A percentile compares a stretch with the other conserved stretches of the same genome.
Evolutionary conservation across 2,113 vertebrate genomes (phyloP).

Genomic region (Elephas maximus): DNA sequence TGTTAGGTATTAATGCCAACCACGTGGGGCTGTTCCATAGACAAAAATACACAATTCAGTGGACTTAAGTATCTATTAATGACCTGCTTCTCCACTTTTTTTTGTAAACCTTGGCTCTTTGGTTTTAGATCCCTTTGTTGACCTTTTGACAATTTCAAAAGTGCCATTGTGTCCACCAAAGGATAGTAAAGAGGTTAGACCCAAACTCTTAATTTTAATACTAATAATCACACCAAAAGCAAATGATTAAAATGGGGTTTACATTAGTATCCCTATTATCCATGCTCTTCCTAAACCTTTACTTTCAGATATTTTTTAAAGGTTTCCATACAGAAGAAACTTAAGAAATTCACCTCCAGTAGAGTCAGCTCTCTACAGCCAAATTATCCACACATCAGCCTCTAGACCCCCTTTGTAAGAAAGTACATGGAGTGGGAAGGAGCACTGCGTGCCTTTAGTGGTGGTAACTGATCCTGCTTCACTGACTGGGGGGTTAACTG

Average conservation of each 20-base stretch:
- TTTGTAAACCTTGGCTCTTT: background rate
- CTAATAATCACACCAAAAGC: background rate
- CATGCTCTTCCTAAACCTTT: background rate
- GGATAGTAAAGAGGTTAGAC: background rate
- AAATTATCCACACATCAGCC: background rate
- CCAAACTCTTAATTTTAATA: background rate
- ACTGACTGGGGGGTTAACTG: background rate
- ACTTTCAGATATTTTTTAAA: background rate
- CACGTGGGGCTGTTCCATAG: background rate
- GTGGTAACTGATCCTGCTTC: background rate
- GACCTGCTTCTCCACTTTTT: background rate
- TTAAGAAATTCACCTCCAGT: background rate
- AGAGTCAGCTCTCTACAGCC: background rate
- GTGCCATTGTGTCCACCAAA: background rate
- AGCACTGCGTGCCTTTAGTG: background rate
- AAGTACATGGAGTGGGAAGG: background rate
- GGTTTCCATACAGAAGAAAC: background rate
- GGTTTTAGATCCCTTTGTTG: background rate
- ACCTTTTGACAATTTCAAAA: background rate
- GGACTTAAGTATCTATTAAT: rapidly evolving
- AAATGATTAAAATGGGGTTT: background rate
- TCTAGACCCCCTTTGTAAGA: background rate
- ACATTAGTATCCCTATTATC: background rate
- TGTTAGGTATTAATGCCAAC: background rate
- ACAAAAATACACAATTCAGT: background rate